Evolutionary conservation across 2,113 vertebrate species (phyloP).

Genomic region (Ondatra zibethicus): DNA sequence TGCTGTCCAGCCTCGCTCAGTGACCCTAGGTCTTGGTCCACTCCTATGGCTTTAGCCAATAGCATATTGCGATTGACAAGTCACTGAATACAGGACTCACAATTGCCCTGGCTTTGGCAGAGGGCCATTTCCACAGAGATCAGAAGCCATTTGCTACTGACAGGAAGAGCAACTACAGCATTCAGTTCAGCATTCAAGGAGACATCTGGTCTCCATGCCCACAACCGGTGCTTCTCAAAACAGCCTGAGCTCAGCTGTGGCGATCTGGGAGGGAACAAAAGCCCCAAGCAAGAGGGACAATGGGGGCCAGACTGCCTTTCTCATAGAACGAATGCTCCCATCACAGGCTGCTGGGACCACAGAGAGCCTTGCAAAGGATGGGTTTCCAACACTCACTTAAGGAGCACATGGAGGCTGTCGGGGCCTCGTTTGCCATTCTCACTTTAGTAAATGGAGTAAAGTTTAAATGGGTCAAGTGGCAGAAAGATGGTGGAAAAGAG

Average conservation of each 20-base stretch:
- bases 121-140: not conserved
- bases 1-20: not conserved
- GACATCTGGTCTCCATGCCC: not conserved
- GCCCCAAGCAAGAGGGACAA: not conserved
- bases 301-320: not conserved
- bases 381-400: not conserved
- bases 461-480: not conserved
- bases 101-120: not conserved
- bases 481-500: not conserved
- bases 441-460: not conserved
- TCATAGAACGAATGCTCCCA: not conserved
- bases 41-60: not conserved
- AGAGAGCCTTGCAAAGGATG: not conserved
- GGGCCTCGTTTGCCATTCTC: not conserved
- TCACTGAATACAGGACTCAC: not conserved
- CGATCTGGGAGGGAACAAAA: not conserved
- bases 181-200: not conserved
- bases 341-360: not conserved
- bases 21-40: not conserved
- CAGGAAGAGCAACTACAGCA: not conserved
- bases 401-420: not conserved
- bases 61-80: not conserved
- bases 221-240: not conserved
- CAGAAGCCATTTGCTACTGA: slow-evolving; percentile 27
- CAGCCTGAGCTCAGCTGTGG: not conserved